A percentile compares a stretch with the other conserved stretches of the same genome.
Evolutionary conservation across 2,113 vertebrate genomes (phyloP).

Genomic region (Etheostoma spectabile): DNA sequence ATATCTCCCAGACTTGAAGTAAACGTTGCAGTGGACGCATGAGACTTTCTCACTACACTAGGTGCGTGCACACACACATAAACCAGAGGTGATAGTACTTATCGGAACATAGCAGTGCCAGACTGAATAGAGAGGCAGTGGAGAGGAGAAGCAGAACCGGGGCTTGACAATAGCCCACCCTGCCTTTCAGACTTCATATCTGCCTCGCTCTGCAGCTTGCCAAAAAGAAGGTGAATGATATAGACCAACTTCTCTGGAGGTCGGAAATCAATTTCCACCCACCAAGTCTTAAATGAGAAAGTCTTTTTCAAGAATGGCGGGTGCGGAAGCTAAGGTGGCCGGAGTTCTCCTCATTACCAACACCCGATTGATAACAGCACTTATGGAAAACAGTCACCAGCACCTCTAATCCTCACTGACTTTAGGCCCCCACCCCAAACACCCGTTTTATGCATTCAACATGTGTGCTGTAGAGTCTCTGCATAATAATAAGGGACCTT

Average conservation of each 20-base stretch:
- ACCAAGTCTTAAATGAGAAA: slow-evolving; percentile 50
- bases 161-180: slow-evolving; percentile 55
- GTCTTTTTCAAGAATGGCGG: slow-evolving; percentile 57
- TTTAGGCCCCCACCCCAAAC: slow-evolving; percentile 17
- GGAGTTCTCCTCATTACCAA: slow-evolving; percentile 59
- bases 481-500: slow-evolving; percentile 47
- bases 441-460: slow-evolving; percentile 37
- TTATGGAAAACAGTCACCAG: slow-evolving; percentile 47
- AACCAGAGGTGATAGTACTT: slow-evolving; percentile 51
- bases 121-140: slow-evolving; percentile 53
- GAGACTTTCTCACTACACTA: slow-evolving; percentile 14
- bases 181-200: slow-evolving; percentile 66
- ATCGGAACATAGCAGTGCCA: slow-evolving; percentile 54
- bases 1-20: not conserved
- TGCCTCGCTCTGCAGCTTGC: slow-evolving; percentile 45
- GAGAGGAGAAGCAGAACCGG: slow-evolving; percentile 55
- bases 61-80: not conserved
- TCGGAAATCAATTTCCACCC: slow-evolving; percentile 69
- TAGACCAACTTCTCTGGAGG: slow-evolving; percentile 61
- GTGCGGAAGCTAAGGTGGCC: slow-evolving; percentile 45
- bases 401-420: slow-evolving; percentile 37
- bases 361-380: slow-evolving; percentile 44
- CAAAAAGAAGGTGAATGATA: slow-evolving; percentile 51
- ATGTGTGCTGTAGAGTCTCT: slow-evolving; percentile 39
- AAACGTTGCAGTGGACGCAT: slow-evolving; percentile 9